These are phyloP conservation scores for Lutraria rhynchaena DNA, from an alignment of 1,140 invertebrate genomes.

Conservation along the genomic window DNA sequence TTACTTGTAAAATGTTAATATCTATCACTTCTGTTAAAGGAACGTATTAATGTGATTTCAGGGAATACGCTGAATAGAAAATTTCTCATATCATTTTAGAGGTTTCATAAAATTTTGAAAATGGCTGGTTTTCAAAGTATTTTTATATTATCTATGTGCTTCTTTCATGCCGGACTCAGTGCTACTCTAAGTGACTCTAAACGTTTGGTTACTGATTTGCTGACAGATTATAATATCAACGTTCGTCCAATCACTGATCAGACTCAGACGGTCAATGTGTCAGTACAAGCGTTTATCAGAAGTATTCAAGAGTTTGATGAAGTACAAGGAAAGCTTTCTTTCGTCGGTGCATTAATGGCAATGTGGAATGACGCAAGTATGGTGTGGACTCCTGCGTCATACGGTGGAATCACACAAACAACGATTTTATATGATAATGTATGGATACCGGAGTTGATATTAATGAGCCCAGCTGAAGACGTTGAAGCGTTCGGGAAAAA, in stretches of 20 bases:
- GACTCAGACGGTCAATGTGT: conserved; percentile 3
- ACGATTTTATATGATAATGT: conserved; percentile 1
- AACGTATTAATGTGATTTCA: too few species aligned
- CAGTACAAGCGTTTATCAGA: conserved; percentile 1
- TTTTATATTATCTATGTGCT: too few species aligned
- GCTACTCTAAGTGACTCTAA: conserved; percentile 13
- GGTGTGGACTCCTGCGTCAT: conserved; percentile 10
- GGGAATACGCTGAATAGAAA: too few species aligned
- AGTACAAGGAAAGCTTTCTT: conserved; percentile 24
- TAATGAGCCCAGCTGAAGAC: conserved; percentile 10
- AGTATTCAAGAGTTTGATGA: conserved; percentile 37
- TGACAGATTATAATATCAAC: conserved; percentile 26
- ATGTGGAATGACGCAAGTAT: conserved; percentile 30
- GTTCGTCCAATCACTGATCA: conserved; percentile 34
- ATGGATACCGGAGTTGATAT: conserved; percentile 36
- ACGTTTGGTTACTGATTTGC: neutral
- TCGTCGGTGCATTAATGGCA: conserved; percentile 9
- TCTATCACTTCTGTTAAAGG: too few species aligned
- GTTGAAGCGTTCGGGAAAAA: conserved; percentile 10
- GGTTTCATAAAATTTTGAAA: too few species aligned
- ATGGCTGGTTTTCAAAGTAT: too few species aligned
- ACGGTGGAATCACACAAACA: neutral
- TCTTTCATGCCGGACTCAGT: neutral
- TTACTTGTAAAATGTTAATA: too few species aligned
- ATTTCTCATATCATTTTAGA: too few species aligned